Evolutionary conservation across 2,888 invertebrate species (phyloP).

Genomic region (Junonia oenone): DNA sequence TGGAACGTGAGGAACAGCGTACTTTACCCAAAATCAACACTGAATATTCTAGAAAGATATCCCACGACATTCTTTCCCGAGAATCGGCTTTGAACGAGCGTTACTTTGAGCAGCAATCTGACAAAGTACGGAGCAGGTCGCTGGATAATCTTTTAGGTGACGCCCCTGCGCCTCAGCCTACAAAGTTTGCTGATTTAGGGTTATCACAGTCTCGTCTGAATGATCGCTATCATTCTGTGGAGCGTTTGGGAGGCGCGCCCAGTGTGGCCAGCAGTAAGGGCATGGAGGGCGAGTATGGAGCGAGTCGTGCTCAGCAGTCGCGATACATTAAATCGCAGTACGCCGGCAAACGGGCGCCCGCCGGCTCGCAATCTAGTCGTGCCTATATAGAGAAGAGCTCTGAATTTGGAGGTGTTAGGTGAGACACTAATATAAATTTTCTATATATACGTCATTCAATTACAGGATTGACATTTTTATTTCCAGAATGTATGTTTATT

Average conservation of each 20-base stretch:
- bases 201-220: conserved; percentile 92
- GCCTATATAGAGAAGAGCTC: conserved; percentile 91
- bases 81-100: conserved; percentile 92
- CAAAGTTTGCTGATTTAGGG: conserved; percentile 85
- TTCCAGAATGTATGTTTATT: no score
- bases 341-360: conserved; percentile 87
- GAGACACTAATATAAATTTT: conserved; percentile 23
- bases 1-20: conserved; percentile 53
- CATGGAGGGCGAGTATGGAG: conserved; percentile 85
- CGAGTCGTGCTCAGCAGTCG: conserved; percentile 77
- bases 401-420: conserved; percentile 83
- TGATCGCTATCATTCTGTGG: conserved; percentile 92
- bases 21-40: conserved; percentile 41
- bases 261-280: conserved; percentile 78
- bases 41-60: conserved; percentile 82
- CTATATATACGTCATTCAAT: neutral
- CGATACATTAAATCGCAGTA: conserved; percentile 92
- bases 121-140: conserved; percentile 88
- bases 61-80: conserved; percentile 87
- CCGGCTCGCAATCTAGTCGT: conserved; percentile 92
- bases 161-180: conserved; percentile 79
- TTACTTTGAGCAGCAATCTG: conserved; percentile 86
- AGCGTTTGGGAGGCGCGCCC: conserved; percentile 83
- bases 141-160: conserved; percentile 90
- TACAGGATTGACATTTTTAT: no score